A percentile compares a stretch with the other conserved stretches of the same genome.
Evolutionary conservation across 2,113 vertebrate species (phyloP).

Genomic region (Bathybates hornii): DNA sequence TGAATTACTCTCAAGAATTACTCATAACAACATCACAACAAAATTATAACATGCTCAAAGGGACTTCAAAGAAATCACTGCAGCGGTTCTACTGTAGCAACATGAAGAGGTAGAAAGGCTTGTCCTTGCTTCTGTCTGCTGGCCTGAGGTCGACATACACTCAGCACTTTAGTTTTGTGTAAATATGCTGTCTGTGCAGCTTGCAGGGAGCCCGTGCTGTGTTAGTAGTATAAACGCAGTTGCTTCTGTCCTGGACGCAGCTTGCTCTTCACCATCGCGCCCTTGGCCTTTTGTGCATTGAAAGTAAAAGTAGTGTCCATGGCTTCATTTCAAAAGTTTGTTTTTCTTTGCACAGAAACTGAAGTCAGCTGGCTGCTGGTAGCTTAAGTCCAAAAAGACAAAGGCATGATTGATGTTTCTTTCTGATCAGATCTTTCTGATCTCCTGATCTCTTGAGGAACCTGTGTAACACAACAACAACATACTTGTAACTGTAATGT

Average conservation of each 20-base stretch:
- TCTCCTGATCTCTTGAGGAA: not conserved
- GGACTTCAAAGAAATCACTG: not conserved
- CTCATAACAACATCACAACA: not conserved
- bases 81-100: accelerated
- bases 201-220: not conserved
- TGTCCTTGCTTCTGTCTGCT: not conserved
- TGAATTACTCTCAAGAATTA: not conserved
- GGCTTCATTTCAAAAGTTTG: not conserved
- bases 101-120: not conserved
- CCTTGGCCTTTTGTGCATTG: not conserved
- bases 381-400: accelerated
- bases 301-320: not conserved
- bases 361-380: not conserved
- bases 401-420: accelerated
- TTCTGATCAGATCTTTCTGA: not conserved
- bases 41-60: accelerated
- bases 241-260: not conserved
- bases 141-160: not conserved
- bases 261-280: accelerated
- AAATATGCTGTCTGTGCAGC: not conserved
- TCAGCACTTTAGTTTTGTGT: not conserved
- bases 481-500: not conserved
- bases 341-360: not conserved
- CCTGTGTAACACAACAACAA: not conserved
- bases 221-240: not conserved